Evolutionary conservation across 2,797 vertebrate species (phyloP), one percentile per base, ranked within the genome.

Genomic region (Rhinogobio ventralis): DNA sequence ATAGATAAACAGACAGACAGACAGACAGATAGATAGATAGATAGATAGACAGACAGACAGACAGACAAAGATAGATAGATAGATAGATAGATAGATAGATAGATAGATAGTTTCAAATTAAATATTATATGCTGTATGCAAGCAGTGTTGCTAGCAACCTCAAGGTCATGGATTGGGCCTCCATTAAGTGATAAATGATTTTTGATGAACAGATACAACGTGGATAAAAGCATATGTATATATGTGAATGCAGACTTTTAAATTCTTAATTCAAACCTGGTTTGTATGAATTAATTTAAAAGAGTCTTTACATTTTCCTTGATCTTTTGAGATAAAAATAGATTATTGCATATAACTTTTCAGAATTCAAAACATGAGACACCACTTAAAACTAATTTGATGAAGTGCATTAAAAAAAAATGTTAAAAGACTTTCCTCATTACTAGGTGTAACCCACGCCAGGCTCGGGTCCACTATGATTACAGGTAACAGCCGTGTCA

Each of bases 401-500:
- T 39, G 10, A 76, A n/a, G 15, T 42, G 55, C 4, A 28, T 62
- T 2, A 17, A 19, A 60, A 5, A 39, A 17, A 57, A 0, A n/a
- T 23, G 20, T 55, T 76, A 60, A 42, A 36, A 60, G 20, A n/a
- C 13, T 17, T 77, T n/a, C 14, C 30, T 78, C 76, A 46, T 45
- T 46, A 28, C 0, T 17, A 78, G 36, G 33, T 39, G 33, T n/a
- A 75, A 75, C 71, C 45, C 25, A 3, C 20, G 46, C 42, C 42
- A 64, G 55, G 25, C 1, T 73, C 69, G 36, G 25, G n/a, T 42
- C 62, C 8, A 1, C 9, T 19, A 53, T 62, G 33, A 79, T 82
- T 78, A 57, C 60, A 67, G 60, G 28, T 74, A 51, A 79, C 55
- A 68, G 36, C 39, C 55, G 4, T 73, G 67, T 82, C 74, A 82